Conservation (phyloP, 2,113 vertebrate species). For the Lampris incognitus region DNA sequence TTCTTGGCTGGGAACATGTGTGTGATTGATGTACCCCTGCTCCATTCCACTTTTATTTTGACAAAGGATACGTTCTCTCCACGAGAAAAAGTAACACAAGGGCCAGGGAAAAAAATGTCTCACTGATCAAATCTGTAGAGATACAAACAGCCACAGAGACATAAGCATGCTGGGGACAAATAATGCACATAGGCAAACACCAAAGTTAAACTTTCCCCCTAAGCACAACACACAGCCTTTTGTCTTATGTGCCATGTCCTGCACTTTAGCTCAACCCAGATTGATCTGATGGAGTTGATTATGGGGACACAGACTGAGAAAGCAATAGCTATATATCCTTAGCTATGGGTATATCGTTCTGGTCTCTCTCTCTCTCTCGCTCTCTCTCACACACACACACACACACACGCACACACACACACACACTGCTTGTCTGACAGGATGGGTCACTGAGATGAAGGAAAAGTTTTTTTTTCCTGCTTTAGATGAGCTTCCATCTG, state of each 20-base stretch:
- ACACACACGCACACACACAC: slow-evolving; percentile 5
- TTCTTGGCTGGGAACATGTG: not conserved
- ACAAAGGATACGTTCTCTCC: too few relatives aligned
- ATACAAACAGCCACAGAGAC: not conserved
- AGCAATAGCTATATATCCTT: slow-evolving; percentile 13
- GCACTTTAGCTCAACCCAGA: slow-evolving; percentile 2
- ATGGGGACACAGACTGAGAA: slow-evolving; percentile 8
- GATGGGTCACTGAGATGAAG: slow-evolving; percentile 40
- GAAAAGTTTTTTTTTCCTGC: slow-evolving; percentile 52
- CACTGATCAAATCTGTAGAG: not conserved
- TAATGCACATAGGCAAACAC: not conserved
- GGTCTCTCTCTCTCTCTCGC: too few relatives aligned
- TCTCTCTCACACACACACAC: too few relatives aligned
- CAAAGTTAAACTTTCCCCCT: not conserved
- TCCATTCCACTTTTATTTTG: not conserved
- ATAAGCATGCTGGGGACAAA: not conserved
- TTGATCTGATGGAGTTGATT: slow-evolving; percentile 33
- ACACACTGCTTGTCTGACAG: slow-evolving; percentile 32
- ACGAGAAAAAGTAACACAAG: not conserved
- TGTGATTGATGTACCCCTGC: not conserved
- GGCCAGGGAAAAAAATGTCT: not conserved
- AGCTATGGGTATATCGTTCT: too few relatives aligned
- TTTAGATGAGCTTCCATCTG: slow-evolving; percentile 64
- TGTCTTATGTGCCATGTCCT: not conserved
- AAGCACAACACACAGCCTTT: not conserved